Percentiles rank a stretch among this genome's conserved stretches.
phyloP scores from a whole-genome alignment of 92 coral and sea anemone species.

The Epizoanthus fatuus region DNA sequence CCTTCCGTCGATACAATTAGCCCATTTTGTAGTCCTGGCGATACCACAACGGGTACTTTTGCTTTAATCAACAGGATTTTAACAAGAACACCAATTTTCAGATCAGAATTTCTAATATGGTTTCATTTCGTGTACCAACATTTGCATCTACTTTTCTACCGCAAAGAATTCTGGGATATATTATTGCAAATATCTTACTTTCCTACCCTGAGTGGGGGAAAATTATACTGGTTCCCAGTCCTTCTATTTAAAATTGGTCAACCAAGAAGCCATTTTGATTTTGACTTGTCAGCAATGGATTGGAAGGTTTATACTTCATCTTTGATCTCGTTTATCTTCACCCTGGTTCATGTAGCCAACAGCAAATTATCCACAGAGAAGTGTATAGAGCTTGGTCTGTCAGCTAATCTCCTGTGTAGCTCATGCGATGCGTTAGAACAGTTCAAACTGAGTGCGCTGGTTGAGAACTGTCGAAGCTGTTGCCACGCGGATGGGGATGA shows the following conservation, averaged over 20 bases:
- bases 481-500: slow-evolving; percentile 95
- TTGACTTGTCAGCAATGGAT: slow-evolving; percentile 83
- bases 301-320: slow-evolving; percentile 78
- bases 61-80: background rate
- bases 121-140: background rate
- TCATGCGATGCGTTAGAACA: slow-evolving; percentile 93
- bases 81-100: background rate
- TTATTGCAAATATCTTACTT: background rate
- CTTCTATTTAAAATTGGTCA: background rate
- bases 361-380: slow-evolving; percentile 88
- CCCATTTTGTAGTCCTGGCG: background rate
- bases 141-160: too few relatives aligned
- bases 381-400: slow-evolving; percentile 91
- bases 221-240: slow-evolving; percentile 1
- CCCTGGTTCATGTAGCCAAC: slow-evolving; percentile 73
- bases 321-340: slow-evolving; percentile 84
- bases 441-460: slow-evolving; percentile 79
- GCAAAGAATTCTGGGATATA: slow-evolving; percentile 2
- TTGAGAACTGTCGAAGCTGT: slow-evolving; percentile 87
- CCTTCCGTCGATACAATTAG: too few relatives aligned
- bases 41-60: background rate
- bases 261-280: slow-evolving; percentile 4
- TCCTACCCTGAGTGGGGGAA: background rate
- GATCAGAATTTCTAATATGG: background rate
- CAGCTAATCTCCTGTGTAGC: slow-evolving; percentile 93